These are phyloP conservation scores for Andrena chrysosceles DNA, from an alignment of 2,888 invertebrate species.

Conservation along the genomic window DNA sequence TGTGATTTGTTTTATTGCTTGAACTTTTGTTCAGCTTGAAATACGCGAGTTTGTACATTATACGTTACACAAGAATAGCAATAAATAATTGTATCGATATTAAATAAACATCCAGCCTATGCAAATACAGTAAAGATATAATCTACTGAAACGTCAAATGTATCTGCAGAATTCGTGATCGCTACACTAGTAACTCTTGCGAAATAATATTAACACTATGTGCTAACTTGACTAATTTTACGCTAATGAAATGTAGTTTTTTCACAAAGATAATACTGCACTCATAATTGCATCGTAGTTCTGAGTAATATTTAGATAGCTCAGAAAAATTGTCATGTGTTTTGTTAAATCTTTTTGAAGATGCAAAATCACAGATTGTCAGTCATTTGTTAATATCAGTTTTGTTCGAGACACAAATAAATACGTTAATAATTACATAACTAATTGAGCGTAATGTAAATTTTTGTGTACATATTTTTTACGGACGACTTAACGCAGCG, in stretches of 20 bases:
- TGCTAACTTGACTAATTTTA: constrained; percentile 39
- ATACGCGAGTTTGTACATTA: constrained; percentile 56
- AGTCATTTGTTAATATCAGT: constrained; percentile 29
- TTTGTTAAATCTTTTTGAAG: constrained; percentile 8
- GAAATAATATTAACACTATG: constrained; percentile 32
- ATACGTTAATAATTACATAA: constrained; percentile 31
- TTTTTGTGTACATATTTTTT: constrained; percentile 4
- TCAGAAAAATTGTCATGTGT: constrained; percentile 4
- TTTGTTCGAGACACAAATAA: constrained; percentile 18
- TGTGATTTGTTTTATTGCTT: constrained; percentile 50
- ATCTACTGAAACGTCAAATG: constrained; percentile 27
- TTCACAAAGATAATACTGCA: constrained; percentile 54
- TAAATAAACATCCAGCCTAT: constrained; percentile 60
- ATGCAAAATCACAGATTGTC: constrained; percentile 44
- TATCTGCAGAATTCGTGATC: constrained; percentile 24
- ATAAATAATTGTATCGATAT: constrained; percentile 64
- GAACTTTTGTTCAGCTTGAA: constrained; percentile 35
- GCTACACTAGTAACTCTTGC: constrained; percentile 10
- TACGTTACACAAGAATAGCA: constrained; percentile 54
- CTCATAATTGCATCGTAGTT: constrained; percentile 26
- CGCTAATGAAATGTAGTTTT: constrained; percentile 22
- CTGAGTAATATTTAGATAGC: constrained; percentile 24
- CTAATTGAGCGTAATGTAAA: constrained; percentile 27
- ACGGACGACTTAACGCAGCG: constrained; percentile 33
- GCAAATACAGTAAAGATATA: constrained; percentile 40